Evolutionary conservation across 2,797 vertebrate species (phyloP).

Genomic region (Gymnothorax javanicus): DNA sequence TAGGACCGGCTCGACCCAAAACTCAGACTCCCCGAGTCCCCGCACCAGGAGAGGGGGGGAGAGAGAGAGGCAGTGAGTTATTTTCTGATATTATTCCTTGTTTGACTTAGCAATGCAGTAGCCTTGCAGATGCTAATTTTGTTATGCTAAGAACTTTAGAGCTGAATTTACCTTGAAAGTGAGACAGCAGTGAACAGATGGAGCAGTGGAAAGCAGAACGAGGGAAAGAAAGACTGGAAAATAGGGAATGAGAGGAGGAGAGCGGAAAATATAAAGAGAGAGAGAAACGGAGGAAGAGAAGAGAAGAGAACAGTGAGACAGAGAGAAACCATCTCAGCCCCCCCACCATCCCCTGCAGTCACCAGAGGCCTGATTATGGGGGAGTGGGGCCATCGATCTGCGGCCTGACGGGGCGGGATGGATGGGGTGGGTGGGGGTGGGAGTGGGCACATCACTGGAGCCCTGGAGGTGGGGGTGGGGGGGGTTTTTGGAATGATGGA

Average conservation of each 20-base stretch:
- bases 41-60: background rate
- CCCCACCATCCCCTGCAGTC: conserved; percentile 60
- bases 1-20: background rate
- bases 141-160: too few species aligned
- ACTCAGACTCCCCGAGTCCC: background rate
- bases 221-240: conserved; percentile 42
- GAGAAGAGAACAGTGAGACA: conserved; percentile 51
- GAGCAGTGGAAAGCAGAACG: conserved; percentile 24
- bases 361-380: conserved; percentile 83
- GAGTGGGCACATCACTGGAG: conserved; percentile 55
- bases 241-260: conserved; percentile 36
- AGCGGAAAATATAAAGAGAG: background rate
- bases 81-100: too few species aligned
- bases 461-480: conserved; percentile 27
- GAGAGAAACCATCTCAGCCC: background rate
- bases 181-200: conserved; percentile 35
- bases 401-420: conserved; percentile 71
- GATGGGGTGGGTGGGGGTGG: conserved; percentile 70
- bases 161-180: too few species aligned
- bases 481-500: conserved; percentile 62
- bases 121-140: too few species aligned
- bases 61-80: background rate
- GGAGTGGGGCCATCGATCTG: conserved; percentile 77
- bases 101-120: too few species aligned
- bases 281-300: conserved; percentile 36